Evolutionary conservation across 64 coral and sea anemone species (phyloP), one percentile per base, ranked within the genome.

Genomic region (Actinia tenebrosa): DNA sequence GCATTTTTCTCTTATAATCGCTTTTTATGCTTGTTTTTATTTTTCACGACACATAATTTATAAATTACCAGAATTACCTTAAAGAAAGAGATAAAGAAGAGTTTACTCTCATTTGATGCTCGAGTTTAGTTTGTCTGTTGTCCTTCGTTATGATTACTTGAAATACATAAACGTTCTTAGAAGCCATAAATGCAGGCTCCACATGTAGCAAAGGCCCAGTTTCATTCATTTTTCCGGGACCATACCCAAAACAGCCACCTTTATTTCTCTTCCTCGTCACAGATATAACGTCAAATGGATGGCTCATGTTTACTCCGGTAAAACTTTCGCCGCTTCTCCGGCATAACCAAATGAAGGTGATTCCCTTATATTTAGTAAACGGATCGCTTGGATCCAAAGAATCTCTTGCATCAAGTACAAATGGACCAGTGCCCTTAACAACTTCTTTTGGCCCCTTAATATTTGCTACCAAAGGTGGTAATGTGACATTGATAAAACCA

Each of bases 211-310:
- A 13, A 46, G 91, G 89, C 50, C 61, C 92, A 17, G 86, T 86
- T 26, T 80, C 37, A 37, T 89, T 93, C 86, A 97, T 80, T 25
- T 52, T 77, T 19, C 94, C 94, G 30, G 92, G 84, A 0, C 94
- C 94, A 87, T 84, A 93, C 52, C 94, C 94, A 87, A 93, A 97
- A 46, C 94, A 97, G 3, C 94, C 94, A 90, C 91, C 94, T 53
- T 90, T 89, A 80, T 90, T 56, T 18, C 83, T 86, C 23, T 77
- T 47, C 17, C 78, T 56, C 64, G 87, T 87, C 43, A 58, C 25
- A 20, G 85, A 20, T 47, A 56, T 44, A 16, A 87, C 86, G 26
- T 92, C 92, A 45, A 87, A 59, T 60, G 91, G 59, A 44, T 52
- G 72, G 60, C 86, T 69, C 71, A 88, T 85, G 68, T 91, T 91